These are phyloP conservation scores for Tachyglossus aculeatus DNA, from an alignment of 2,797 vertebrate species.

Conservation along the genomic window DNA sequence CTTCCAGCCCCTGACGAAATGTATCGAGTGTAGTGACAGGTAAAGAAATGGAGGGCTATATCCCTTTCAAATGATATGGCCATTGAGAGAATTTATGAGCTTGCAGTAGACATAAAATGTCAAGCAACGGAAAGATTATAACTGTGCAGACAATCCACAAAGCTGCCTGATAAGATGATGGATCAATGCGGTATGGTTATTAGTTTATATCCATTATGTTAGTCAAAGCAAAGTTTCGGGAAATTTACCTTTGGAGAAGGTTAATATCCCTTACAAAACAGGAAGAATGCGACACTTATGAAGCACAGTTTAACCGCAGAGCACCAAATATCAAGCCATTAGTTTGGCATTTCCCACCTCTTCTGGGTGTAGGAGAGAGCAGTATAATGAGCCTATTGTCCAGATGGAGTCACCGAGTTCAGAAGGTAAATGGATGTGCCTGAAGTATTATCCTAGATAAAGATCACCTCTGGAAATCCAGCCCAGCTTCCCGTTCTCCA, in stretches of 20 bases:
- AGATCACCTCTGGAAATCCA: background rate
- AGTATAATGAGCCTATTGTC: background rate
- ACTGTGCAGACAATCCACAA: conserved; percentile 35
- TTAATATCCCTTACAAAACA: conserved; percentile 12
- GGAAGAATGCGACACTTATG: conserved; percentile 3
- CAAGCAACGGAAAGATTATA: conserved; percentile 43
- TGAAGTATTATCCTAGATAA: fast-evolving
- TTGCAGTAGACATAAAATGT: conserved; percentile 12
- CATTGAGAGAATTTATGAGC: conserved; percentile 41
- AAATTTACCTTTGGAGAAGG: conserved; percentile 31
- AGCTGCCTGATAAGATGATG: conserved; percentile 39
- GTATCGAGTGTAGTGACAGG: conserved; percentile 58
- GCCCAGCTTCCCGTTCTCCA: background rate
- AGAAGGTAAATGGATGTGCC: background rate
- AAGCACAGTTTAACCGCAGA: conserved; percentile 2
- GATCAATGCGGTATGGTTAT: conserved; percentile 33
- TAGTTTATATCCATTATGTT: conserved; percentile 29
- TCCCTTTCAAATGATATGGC: conserved; percentile 31
- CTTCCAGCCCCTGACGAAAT: background rate
- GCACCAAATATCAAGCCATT: conserved; percentile 20
- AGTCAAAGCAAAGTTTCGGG: background rate
- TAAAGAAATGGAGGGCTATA: conserved; percentile 30
- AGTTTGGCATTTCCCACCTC: background rate
- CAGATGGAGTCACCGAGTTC: conserved; percentile 4
- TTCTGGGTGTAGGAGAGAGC: background rate